Conservation (phyloP, 2,113 vertebrate genomes). For the Terrapene triunguis region DNA sequence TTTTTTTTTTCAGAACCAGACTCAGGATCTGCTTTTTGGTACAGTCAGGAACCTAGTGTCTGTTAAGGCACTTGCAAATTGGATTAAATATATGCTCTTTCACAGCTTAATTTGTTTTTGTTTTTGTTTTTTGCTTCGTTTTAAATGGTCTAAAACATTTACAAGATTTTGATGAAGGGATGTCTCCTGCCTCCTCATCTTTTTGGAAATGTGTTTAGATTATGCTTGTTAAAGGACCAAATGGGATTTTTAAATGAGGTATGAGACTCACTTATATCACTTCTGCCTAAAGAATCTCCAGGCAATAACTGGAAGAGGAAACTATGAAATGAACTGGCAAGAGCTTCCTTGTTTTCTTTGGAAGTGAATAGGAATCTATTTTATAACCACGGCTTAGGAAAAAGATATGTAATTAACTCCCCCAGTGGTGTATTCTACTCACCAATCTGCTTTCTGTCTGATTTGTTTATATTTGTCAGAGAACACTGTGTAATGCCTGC, state of each 20-base stretch:
- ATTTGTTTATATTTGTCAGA: conserved; percentile 57
- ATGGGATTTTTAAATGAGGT: neutral
- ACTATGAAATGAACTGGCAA: neutral
- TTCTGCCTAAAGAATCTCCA: neutral
- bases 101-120: neutral
- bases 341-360: neutral
- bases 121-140: neutral
- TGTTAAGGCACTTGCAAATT: neutral
- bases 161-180: neutral
- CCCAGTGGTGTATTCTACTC: neutral
- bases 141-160: neutral
- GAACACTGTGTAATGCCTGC: conserved; percentile 2
- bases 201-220: neutral
- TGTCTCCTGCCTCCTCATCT: neutral
- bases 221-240: neutral
- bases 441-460: conserved; percentile 21
- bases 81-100: neutral
- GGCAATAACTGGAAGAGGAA: neutral
- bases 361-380: neutral
- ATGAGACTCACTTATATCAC: neutral
- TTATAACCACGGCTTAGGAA: neutral
- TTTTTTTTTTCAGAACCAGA: neutral
- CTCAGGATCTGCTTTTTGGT: neutral
- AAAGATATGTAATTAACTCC: neutral
- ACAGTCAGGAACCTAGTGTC: neutral